Conservation (phyloP, 2,797 vertebrate species). For the Macroramphosus scolopax region DNA sequence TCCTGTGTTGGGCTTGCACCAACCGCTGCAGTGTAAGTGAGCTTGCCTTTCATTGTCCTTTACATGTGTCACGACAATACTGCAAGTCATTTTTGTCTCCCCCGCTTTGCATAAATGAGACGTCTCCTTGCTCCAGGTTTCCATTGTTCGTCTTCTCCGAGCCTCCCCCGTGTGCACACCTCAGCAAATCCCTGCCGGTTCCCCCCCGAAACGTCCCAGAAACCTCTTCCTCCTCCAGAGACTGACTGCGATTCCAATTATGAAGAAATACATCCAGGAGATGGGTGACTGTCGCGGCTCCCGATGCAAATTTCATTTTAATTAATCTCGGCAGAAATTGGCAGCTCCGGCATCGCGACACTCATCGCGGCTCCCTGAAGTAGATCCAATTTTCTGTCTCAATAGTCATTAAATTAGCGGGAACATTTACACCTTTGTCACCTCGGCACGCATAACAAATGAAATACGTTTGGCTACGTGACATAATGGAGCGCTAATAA, state of each 20-base stretch:
- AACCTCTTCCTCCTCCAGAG: slow-evolving; percentile 42
- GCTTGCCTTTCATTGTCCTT: no score
- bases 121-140: no score
- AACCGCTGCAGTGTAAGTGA: no score
- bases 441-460: slow-evolving; percentile 68
- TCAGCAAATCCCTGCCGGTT: slow-evolving; percentile 44
- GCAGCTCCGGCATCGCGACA: slow-evolving; percentile 57
- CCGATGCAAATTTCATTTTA: slow-evolving; percentile 74
- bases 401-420: slow-evolving; percentile 80
- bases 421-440: slow-evolving; percentile 72
- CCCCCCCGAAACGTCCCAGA: slow-evolving; percentile 35
- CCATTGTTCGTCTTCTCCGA: slow-evolving; percentile 1
- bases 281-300: slow-evolving; percentile 60
- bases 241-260: slow-evolving; percentile 68
- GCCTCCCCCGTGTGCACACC: slow-evolving; percentile 24
- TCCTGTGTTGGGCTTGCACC: no score
- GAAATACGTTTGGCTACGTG: slow-evolving; percentile 67
- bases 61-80: no score
- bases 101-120: no score
- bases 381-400: slow-evolving; percentile 80
- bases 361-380: slow-evolving; percentile 68
- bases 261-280: slow-evolving; percentile 70
- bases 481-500: slow-evolving; percentile 70
- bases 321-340: slow-evolving; percentile 78
- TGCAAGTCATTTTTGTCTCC: no score